These are phyloP conservation scores for Sparus aurata DNA, from an alignment of 2,797 vertebrate genomes.

Conservation along the genomic window DNA sequence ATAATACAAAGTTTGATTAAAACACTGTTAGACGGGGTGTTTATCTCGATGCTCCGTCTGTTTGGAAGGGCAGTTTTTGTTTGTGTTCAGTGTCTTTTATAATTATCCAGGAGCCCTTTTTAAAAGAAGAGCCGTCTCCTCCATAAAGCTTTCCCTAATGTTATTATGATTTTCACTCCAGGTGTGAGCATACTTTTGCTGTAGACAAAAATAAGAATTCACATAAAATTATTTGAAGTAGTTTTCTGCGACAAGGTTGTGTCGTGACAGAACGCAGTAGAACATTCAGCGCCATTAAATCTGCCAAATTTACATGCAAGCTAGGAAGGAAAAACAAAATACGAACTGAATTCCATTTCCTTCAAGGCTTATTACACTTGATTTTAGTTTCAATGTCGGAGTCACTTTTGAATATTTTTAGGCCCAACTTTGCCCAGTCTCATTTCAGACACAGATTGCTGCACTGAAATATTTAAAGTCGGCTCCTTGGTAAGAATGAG, in stretches of 20 bases:
- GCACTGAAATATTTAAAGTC: background rate
- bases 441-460: background rate
- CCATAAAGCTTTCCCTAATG: background rate
- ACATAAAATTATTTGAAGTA: background rate
- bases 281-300: background rate
- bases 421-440: background rate
- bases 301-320: constrained; percentile 11
- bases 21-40: background rate
- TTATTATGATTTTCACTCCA: background rate
- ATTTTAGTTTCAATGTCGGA: background rate
- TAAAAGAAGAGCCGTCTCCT: background rate
- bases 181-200: background rate
- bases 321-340: background rate
- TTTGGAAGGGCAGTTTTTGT: constrained; percentile 3
- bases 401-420: constrained; percentile 6
- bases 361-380: constrained; percentile 1
- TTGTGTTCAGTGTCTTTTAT: background rate
- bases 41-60: background rate
- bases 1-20: constrained; percentile 25
- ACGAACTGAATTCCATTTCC: constrained; percentile 2
- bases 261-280: background rate
- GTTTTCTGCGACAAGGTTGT: background rate
- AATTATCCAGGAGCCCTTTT: background rate
- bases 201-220: background rate
- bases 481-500: background rate